Base-by-base conservation (phyloP, 2,113 vertebrate species). In the Genyomyrus donnyi region DNA sequence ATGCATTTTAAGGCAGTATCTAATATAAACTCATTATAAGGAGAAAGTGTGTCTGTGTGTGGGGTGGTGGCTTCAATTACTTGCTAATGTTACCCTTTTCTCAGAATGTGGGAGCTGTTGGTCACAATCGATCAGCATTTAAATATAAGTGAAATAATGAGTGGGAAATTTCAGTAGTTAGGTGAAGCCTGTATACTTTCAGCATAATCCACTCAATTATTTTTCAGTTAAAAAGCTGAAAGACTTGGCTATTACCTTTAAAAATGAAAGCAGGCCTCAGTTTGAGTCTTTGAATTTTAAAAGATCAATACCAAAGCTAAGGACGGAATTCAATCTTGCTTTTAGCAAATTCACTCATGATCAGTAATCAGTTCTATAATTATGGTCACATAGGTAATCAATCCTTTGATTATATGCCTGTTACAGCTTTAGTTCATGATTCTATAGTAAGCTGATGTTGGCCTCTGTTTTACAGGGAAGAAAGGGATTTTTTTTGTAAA, bases 81-180 rank as follows among this genome's bases (percentile, higher is more conserved):
- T 87, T 87, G 85, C 50, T 87, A 87, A 52, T 87, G 85, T 53
- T 35, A 53, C 49, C 42, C 39, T 48, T 85, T 85, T 85, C 45
- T 85, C 39, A 85, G 8, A 85, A 45, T 10, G 35, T 42, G 6
- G 42, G 42, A 39, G 35, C 42, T 84, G 83, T 45, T 85, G 83
- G 24, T 85, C 83, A 85, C 42, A 45, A 85, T 85, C 24, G 83
- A 85, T 85, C 83, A 85, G 83, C 83, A 85, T 85, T 85, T 85
- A 85, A 85, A 85, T 85, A 48, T 85, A 48, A 85, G 83, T 85
- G 83, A 45, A 85, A 45, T 85, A 85, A 85, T 85, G 83, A 85
- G 42, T n/a, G 45, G 45, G 45, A 46, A 48, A 46, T 46, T 85
- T 85, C 83, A n/a, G 83, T 46, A 8, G 19, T 85, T 46, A 85